Evolutionary conservation across 2,113 vertebrate genomes (phyloP).

Genomic region (Pica pica): DNA sequence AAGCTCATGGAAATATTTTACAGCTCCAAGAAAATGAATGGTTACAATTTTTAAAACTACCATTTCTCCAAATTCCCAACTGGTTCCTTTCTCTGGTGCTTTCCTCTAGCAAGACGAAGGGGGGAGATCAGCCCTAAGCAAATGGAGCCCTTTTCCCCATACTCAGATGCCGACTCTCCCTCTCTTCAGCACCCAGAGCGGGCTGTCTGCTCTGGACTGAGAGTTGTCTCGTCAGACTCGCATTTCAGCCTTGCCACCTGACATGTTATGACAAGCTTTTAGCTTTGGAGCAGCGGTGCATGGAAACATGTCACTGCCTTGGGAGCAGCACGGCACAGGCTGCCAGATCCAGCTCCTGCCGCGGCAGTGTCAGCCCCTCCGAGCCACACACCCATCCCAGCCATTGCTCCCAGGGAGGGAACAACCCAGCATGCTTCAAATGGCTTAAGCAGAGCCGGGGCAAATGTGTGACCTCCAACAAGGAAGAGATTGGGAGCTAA

Average conservation of each 20-base stretch:
- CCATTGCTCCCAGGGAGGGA: accelerated
- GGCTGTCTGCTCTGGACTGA: neutral
- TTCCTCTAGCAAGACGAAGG: neutral
- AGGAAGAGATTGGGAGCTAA: neutral
- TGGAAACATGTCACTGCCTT: neutral
- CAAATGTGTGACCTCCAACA: neutral
- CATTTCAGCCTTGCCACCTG: neutral
- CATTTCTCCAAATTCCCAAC: neutral
- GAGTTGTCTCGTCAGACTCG: neutral
- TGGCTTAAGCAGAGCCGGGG: neutral
- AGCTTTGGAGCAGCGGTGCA: neutral
- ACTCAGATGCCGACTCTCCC: neutral
- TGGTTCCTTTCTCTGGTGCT: neutral
- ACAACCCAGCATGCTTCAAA: neutral
- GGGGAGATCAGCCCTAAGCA: neutral
- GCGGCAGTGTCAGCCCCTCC: neutral
- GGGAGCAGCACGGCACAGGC: neutral
- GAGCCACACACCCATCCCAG: neutral
- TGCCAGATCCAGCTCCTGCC: neutral
- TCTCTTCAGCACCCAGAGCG: neutral
- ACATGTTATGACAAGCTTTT: conserved; percentile 19
- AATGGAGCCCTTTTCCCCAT: neutral
- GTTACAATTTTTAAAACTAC: neutral
- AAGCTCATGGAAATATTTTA: neutral
- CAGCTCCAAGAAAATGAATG: neutral